A percentile compares a stretch with the other conserved stretches of the same genome.
Conservation (phyloP, 1,140 invertebrate species). For the Drosophila nigrodunni region DNA sequence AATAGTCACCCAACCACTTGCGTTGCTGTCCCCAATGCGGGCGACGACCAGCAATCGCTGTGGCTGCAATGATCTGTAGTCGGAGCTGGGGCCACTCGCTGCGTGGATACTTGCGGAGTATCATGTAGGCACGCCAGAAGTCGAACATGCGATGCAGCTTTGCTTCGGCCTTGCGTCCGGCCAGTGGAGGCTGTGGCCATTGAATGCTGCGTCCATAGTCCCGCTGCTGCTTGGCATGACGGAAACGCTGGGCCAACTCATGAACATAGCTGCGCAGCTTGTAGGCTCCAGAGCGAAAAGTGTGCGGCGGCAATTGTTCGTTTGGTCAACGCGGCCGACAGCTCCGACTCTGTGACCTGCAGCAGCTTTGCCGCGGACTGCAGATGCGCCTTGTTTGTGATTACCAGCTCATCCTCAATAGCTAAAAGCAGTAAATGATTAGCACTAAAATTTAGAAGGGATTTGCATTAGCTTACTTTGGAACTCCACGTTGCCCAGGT, state of each 20-base stretch:
- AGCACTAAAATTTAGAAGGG: not conserved
- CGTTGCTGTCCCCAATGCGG: slow-evolving; percentile 92
- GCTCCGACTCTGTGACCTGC: slow-evolving; percentile 89
- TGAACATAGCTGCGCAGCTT: slow-evolving; percentile 93
- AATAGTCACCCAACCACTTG: slow-evolving; percentile 97
- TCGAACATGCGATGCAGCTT: slow-evolving; percentile 86
- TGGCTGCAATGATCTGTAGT: slow-evolving; percentile 91
- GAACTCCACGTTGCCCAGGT: slow-evolving; percentile 89
- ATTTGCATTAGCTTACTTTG: slow-evolving; percentile 62
- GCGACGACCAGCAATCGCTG: slow-evolving; percentile 90
- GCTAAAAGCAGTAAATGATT: slow-evolving; percentile 42
- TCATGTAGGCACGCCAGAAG: slow-evolving; percentile 94
- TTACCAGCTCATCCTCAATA: slow-evolving; percentile 89
- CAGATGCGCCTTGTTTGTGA: slow-evolving; percentile 87
- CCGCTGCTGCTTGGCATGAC: slow-evolving; percentile 86
- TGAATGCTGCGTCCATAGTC: slow-evolving; percentile 92
- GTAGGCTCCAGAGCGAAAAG: slow-evolving; percentile 95
- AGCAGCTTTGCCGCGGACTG: slow-evolving; percentile 89
- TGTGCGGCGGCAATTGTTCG: slow-evolving; percentile 96
- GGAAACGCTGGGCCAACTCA: slow-evolving; percentile 88
- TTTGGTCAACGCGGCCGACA: slow-evolving; percentile 91
- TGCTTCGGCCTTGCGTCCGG: slow-evolving; percentile 86
- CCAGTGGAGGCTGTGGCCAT: slow-evolving; percentile 93
- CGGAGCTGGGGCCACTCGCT: slow-evolving; percentile 95
- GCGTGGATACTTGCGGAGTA: slow-evolving; percentile 91